phyloP scores from a whole-genome alignment of 35 echinoderm and acorn worm species.

The Lytechinus variegatus region DNA sequence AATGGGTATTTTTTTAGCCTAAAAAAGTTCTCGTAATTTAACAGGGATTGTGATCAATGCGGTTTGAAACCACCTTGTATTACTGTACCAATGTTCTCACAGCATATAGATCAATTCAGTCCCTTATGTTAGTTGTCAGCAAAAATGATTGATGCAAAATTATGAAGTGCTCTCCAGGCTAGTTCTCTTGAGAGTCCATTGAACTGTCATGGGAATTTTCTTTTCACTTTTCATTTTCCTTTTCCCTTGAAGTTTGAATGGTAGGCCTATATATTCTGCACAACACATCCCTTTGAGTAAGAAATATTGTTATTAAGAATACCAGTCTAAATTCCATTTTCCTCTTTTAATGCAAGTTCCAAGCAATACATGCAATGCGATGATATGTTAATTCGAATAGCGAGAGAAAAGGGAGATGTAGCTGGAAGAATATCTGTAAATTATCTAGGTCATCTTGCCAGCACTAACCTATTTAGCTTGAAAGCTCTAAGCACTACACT shows the following conservation, averaged over 20 bases:
- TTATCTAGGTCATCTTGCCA: conserved; percentile 11
- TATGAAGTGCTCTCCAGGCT: neutral
- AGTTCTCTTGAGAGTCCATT: neutral
- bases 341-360: neutral
- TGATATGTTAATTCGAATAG: conserved; percentile 4
- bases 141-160: too few relatives aligned
- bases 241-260: neutral
- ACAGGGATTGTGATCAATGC: too few relatives aligned
- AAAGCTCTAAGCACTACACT: neutral
- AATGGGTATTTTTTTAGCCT: too few relatives aligned
- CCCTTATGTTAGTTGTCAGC: too few relatives aligned
- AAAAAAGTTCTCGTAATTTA: too few relatives aligned
- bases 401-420: conserved; percentile 8
- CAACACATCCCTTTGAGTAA: neutral
- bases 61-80: too few relatives aligned
- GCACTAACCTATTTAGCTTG: neutral
- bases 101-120: too few relatives aligned
- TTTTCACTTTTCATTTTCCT: too few relatives aligned
- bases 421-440: neutral
- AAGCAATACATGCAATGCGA: neutral
- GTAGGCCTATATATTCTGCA: neutral
- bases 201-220: neutral
- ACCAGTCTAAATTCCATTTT: neutral
- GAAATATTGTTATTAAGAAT: neutral
- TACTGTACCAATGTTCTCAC: too few relatives aligned